phyloP scores from a whole-genome alignment of 2,113 vertebrate species.

The Hipposideros armiger region DNA sequence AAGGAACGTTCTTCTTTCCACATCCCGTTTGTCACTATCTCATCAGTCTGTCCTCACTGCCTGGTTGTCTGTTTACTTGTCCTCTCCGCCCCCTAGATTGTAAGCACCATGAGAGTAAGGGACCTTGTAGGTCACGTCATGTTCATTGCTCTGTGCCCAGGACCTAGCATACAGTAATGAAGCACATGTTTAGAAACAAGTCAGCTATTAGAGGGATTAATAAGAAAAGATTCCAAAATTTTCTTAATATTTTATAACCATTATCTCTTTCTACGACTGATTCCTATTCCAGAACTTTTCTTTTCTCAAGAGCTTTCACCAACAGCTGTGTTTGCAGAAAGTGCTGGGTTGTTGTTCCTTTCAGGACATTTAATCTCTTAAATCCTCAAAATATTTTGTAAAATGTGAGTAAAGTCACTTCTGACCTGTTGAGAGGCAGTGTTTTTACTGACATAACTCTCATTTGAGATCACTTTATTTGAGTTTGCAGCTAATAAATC shows the following conservation, averaged over 20 bases:
- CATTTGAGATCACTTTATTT: conserved; percentile 83
- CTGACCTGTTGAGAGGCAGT: conserved; percentile 80
- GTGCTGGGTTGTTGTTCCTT: conserved; percentile 74
- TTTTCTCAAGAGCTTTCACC: conserved; percentile 75
- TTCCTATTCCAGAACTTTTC: conserved; percentile 70
- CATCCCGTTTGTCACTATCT: neutral
- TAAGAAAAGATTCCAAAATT: conserved; percentile 33
- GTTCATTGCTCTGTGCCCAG: neutral
- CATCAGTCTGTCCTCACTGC: neutral
- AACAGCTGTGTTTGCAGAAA: conserved; percentile 85
- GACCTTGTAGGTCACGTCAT: neutral
- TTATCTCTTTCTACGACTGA: conserved; percentile 60
- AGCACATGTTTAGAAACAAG: conserved; percentile 52
- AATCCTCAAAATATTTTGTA: conserved; percentile 85
- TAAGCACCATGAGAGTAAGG: neutral
- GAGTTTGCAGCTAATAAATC: conserved; percentile 79
- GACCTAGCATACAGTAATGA: neutral
- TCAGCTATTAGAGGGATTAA: conserved; percentile 47
- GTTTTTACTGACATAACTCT: conserved; percentile 84
- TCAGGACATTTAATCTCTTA: conserved; percentile 85
- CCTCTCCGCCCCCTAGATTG: neutral
- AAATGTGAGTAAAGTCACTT: conserved; percentile 84
- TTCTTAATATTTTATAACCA: conserved; percentile 69
- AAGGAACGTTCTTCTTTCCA: neutral
- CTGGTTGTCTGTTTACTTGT: neutral